Evolutionary conservation across 2,113 vertebrate species (phyloP), one percentile per base, ranked within the genome.

Genomic region (Myiopsitta monachus): DNA sequence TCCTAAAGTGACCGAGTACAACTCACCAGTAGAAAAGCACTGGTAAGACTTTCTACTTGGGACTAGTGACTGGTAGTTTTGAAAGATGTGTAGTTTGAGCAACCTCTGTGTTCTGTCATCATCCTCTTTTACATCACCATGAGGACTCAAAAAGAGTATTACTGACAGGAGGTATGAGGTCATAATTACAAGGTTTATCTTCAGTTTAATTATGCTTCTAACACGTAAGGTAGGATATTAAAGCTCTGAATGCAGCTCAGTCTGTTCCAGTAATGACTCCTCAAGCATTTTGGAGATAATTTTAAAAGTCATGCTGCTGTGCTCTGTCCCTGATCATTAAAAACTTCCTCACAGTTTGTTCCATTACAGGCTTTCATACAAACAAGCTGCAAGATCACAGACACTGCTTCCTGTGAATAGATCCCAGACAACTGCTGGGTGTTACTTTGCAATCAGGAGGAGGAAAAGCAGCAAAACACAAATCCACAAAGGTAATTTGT

Each of bases 341-440:
- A 87, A 85, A 43, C 63, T 83, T 95, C 92, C 85, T 83, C 79
- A 63, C 81, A 27, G 49, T 90, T 90, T 12, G 23, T 81, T 92
- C 47, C 64, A 93, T 94, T 90, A 90, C 18, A 54, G 3, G 62
- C 54, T 52, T 85, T 66, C 80, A 88, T 51, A 88, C 83, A 94
- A 93, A 96, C 93, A 94, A 88, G 83, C 64, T 68, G 24, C 73
- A 88, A 92, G 93, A 96, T 93, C 90, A 96, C 46, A 96, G 92
- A 38, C 66, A 24, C 47, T 39, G 55, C 76, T 86, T 94, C 83
- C 92, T 94, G 83, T 86, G 92, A 92, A 90, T 72, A 86, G 43
- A 1, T 26, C 55, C 88, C 94, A 90, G 88, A 93, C 93, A 88
- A 94, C 76, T 63, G 73, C 63, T 94, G 68, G 33, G 80, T 28